Evolutionary conservation across 2,888 invertebrate genomes (phyloP), one percentile per base, ranked within the genome.

Genomic region (Cephus rjabovi): DNA sequence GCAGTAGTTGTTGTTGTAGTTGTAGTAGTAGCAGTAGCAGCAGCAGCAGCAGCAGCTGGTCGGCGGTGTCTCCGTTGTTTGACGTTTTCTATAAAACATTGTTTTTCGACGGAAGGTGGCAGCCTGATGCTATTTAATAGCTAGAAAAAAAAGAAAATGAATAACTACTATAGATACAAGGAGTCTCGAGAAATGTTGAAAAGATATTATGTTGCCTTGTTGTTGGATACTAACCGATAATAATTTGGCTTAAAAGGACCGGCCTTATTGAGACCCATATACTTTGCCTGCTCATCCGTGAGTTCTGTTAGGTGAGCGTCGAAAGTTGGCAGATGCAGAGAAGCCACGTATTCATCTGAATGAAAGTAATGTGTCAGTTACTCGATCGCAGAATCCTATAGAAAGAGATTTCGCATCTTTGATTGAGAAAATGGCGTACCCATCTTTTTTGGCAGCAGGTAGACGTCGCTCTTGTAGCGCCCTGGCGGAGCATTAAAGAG

Each of bases 181-280:
- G 15, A 40, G 15, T 40, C 15, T 15, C 15, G 40, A 40, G 6
- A 40, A 15, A 40, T 15, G 4, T 40, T 15, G 15, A 40, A 15
- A 40, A 40, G 40, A 40, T 15, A 40, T 15, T 15, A 40, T 15
- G 15, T 40, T 40, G 15, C 40, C 15, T 15, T 6, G 15, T 40
- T 15, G 40, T 40, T 40, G 40, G 15, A 30, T 23, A 85, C 81
- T 86, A 92, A 99, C 95, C 99, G 96, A 93, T 99, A 99, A 92
- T 99, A 98, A 92, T 98, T 99, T 82, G 99, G 99, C 93, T 99
- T 99, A 93, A 99, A 99, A 73, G 99, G 99, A 75, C 99, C 99
- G 76, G 98, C 97, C 93, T 99, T 99, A 91, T 98, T 98, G 56
- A 99, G 95, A 81, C 99, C 99, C 93, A 99, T 95, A 91, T 99